Base-by-base conservation (phyloP, 2,113 vertebrate species). In the Bufo gargarizans region DNA sequence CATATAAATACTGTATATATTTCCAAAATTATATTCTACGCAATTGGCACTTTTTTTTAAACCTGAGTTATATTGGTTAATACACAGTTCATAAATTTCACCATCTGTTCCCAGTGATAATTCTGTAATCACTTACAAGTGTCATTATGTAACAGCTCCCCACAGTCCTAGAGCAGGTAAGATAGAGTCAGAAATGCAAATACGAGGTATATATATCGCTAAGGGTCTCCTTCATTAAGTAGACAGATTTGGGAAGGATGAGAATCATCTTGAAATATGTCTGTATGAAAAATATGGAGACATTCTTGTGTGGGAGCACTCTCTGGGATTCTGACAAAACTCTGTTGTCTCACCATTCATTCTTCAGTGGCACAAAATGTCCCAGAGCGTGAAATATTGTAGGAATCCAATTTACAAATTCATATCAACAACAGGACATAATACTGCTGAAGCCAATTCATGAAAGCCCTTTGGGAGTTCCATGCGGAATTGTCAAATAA, bases 321-420 rank as follows among this genome's bases (percentile, higher is more conserved):
- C 79, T 20, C 69, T 19, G 67, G 78, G 86, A 76, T 74, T 74
- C 20, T 82, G 45, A 59, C 3, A 33, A 33, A 77, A 74, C 55
- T 59, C 49, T 74, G 63, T 55, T 74, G 55, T 88, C 78, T 82
- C 86, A 81, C 77, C 63, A 63, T 88, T 82, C 86, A 82, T 74
- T 63, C 79, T 63, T 88, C 20, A 43, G 47, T 63, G 45, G 79
- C 79, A 82, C 79, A 47, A 82, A 58, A 61, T 88, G 56, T 82
- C 86, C 86, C 86, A 76, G 72, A 81, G 69, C 69, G 55, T 53
- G 82, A 88, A 80, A 88, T 88, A 88, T 65, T 82, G 86, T 63
- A 82, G 86, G 65, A 88, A 82, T 88, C 78, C 86, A 88, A 82
- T 88, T 88, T 82, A 82, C 65, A 76, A 74, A 88, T 82, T 88